Conservation (phyloP, 1,140 invertebrate genomes). For the Zophobas morio region DNA sequence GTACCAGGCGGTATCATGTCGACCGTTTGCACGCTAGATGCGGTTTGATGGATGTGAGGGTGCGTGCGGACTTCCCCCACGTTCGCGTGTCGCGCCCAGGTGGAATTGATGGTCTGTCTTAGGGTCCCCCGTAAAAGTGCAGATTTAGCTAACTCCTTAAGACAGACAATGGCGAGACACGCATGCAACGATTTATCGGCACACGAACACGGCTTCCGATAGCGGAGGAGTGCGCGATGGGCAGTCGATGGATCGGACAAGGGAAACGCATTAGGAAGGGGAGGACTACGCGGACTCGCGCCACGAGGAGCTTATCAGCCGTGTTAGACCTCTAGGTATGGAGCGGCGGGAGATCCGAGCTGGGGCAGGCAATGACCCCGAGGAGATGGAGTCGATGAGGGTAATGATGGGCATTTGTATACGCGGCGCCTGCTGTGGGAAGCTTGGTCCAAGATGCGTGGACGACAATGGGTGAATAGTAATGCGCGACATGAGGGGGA, state of each 20-base stretch:
- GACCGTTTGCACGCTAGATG: constrained; percentile 45
- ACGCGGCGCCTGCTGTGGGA: background rate
- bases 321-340: background rate
- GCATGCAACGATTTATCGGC: constrained; percentile 28
- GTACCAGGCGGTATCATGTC: constrained; percentile 49
- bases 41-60: constrained; percentile 45
- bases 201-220: constrained; percentile 42
- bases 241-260: background rate
- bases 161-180: constrained; percentile 44
- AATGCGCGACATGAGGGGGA: too few species aligned
- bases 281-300: background rate
- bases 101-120: constrained; percentile 45
- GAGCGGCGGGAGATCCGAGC: background rate
- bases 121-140: constrained; percentile 17
- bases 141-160: constrained; percentile 38
- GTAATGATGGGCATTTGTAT: constrained; percentile 13
- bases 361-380: background rate
- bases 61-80: constrained; percentile 28
- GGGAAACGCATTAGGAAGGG: constrained; percentile 4
- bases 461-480: too few species aligned
- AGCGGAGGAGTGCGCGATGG: background rate
- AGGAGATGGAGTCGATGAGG: background rate
- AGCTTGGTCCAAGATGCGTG: background rate
- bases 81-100: constrained; percentile 45
- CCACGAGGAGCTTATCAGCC: background rate